A percentile compares a stretch with the other conserved stretches of the same genome.
These are phyloP conservation scores for Perodicticus potto DNA, from an alignment of 2,797 vertebrate genomes.

Conservation along the genomic window DNA sequence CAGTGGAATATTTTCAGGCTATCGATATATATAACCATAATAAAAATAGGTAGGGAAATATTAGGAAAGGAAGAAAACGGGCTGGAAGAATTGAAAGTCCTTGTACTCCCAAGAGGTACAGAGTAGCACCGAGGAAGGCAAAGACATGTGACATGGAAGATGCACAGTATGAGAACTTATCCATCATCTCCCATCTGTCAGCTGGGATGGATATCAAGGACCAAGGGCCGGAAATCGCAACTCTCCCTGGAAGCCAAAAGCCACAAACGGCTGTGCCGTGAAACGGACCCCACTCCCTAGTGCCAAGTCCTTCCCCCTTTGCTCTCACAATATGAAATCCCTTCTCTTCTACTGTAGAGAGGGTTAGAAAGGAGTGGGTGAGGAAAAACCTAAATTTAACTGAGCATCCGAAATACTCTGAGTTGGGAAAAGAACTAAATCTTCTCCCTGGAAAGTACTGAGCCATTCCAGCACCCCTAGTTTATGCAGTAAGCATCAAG, in stretches of 20 bases:
- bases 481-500: background rate
- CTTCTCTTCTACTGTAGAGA: background rate
- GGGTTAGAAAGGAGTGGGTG: background rate
- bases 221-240: background rate
- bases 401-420: background rate
- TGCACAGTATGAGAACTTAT: background rate
- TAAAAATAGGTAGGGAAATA: background rate
- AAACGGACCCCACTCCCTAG: background rate
- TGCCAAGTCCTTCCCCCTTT: background rate
- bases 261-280: background rate
- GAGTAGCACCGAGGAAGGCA: background rate
- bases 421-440: background rate
- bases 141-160: background rate
- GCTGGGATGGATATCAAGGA: background rate
- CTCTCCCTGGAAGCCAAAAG: background rate
- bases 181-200: background rate
- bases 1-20: background rate
- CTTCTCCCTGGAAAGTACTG: background rate
- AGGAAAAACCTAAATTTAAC: slow-evolving; percentile 1
- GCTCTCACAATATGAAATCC: background rate
- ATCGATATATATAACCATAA: background rate
- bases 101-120: background rate
- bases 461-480: background rate
- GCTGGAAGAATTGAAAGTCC: background rate
- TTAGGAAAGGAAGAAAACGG: no score